Evolutionary conservation across 2,113 vertebrate species (phyloP).

Genomic region (Motacilla tschutschensis): DNA sequence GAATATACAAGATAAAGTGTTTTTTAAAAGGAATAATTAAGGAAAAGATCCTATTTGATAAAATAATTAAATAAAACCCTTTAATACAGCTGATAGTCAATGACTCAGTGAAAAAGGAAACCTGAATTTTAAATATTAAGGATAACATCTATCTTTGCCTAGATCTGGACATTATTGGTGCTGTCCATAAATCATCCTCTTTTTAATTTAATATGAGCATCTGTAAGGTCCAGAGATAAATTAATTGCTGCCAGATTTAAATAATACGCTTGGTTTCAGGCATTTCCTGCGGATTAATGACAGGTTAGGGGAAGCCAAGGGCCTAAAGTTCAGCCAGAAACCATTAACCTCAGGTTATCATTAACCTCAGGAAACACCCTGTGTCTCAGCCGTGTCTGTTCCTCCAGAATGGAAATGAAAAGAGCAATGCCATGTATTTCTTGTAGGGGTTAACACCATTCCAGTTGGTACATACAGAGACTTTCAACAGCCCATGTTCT

Average conservation of each 20-base stretch:
- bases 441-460: not conserved
- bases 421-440: not conserved
- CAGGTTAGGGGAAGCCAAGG: conserved; percentile 54
- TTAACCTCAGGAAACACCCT: conserved; percentile 59
- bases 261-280: conserved; percentile 57
- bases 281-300: conserved; percentile 68
- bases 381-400: conserved; percentile 17
- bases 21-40: conserved; percentile 4
- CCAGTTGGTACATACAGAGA: not conserved
- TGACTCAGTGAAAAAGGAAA: conserved; percentile 16
- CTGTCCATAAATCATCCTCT: conserved; percentile 46
- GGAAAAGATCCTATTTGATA: not conserved
- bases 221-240: conserved; percentile 64
- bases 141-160: conserved; percentile 46
- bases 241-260: conserved; percentile 68
- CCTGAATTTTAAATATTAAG: conserved; percentile 48
- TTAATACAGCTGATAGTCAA: not conserved
- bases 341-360: conserved; percentile 67
- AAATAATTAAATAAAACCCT: conserved; percentile 36
- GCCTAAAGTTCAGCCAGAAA: conserved; percentile 63
- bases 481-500: not conserved
- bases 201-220: conserved; percentile 62
- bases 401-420: conserved; percentile 18
- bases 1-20: not conserved
- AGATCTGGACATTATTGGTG: conserved; percentile 27